Percentiles rank a stretch among this genome's conserved stretches.
Evolutionary conservation across 2,113 vertebrate species (phyloP).

Genomic region (Kryptolebias marmoratus): DNA sequence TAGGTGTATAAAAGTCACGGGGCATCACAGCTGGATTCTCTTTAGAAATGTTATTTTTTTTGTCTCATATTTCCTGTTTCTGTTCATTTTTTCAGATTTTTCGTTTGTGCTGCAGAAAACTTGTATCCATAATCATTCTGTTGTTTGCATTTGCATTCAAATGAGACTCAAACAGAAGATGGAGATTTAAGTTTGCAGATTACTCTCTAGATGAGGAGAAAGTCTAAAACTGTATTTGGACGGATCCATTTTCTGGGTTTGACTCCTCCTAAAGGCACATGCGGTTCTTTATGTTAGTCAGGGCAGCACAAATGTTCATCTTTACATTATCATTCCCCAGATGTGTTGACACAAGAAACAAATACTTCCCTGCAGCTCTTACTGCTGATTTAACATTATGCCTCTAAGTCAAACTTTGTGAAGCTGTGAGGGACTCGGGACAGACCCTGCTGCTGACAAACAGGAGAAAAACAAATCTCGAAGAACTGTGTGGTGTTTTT

Average conservation of each 20-base stretch:
- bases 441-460: no score
- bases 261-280: background rate
- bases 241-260: no score
- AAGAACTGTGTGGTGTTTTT: no score
- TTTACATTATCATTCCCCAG: background rate
- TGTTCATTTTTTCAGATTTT: background rate
- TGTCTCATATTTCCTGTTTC: background rate
- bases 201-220: background rate
- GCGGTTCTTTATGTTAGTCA: constrained; percentile 7
- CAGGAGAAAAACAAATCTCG: no score
- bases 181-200: constrained; percentile 17
- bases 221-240: background rate
- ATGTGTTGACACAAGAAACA: no score
- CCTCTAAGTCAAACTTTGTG: no score
- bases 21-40: no score
- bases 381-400: no score
- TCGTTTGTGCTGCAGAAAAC: background rate
- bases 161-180: constrained; percentile 21
- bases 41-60: background rate
- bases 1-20: no score
- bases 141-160: constrained; percentile 48
- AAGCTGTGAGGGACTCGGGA: no score
- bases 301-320: background rate
- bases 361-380: no score
- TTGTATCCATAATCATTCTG: background rate